Conservation (phyloP, 2,888 invertebrate species). For the Epinotia bilunana region DNA sequence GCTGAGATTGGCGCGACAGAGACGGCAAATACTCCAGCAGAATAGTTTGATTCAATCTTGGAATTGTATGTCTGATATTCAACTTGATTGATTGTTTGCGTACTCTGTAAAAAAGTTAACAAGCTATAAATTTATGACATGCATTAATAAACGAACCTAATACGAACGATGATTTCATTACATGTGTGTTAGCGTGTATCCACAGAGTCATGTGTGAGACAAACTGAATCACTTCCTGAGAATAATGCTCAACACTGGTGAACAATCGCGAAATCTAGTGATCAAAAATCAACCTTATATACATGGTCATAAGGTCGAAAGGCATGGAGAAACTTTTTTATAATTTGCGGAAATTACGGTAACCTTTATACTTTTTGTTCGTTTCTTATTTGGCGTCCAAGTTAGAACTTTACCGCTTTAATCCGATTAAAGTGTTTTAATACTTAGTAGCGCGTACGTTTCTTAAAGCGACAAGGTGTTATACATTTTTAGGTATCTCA, state of each 20-base stretch:
- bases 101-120: neutral
- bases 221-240: constrained; percentile 29
- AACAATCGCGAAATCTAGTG: neutral
- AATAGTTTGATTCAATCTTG: no score
- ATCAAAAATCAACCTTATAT: neutral
- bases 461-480: constrained; percentile 13
- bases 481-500: neutral
- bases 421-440: neutral
- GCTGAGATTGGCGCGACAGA: no score
- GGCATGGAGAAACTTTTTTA: constrained; percentile 11
- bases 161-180: constrained; percentile 17
- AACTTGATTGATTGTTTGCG: no score
- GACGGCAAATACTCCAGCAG: no score
- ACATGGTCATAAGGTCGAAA: neutral
- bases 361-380: constrained; percentile 27
- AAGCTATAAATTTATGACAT: neutral
- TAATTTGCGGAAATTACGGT: constrained; percentile 31
- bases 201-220: constrained; percentile 24
- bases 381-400: constrained; percentile 18
- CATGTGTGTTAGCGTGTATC: constrained; percentile 37
- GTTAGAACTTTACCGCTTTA: constrained; percentile 16
- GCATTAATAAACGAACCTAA: constrained; percentile 31
- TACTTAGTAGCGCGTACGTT: neutral
- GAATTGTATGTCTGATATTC: no score
- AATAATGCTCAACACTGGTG: constrained; percentile 16